Conservation (phyloP, 2,113 vertebrate genomes). For the Trogon surrucura region DNA sequence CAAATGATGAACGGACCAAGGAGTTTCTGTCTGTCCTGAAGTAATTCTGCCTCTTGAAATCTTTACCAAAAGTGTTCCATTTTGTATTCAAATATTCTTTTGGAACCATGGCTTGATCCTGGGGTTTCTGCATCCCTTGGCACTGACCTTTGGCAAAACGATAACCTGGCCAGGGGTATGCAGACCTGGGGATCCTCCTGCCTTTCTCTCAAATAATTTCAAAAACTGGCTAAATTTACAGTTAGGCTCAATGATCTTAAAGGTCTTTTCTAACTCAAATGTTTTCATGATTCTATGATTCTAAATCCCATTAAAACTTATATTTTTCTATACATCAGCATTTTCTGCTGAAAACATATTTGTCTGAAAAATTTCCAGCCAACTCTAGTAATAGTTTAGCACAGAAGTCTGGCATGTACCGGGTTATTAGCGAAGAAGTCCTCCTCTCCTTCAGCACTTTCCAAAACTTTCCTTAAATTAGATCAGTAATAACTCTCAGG, state of each 20-base stretch:
- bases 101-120: not conserved
- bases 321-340: not conserved
- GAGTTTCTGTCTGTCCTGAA: not conserved
- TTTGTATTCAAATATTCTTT: not conserved
- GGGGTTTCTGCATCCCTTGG: not conserved
- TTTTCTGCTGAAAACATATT: not conserved
- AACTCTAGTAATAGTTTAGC: not conserved
- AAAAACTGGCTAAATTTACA: not conserved
- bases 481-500: not conserved
- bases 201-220: not conserved
- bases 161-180: not conserved
- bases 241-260: not conserved
- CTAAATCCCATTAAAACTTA: not conserved
- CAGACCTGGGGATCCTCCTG: not conserved
- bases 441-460: not conserved
- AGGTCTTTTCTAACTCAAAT: not conserved
- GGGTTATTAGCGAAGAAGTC: not conserved
- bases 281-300: not conserved
- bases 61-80: not conserved
- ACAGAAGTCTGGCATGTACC: fast-evolving
- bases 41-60: not conserved
- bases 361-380: not conserved
- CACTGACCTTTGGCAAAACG: not conserved
- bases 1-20: not conserved
- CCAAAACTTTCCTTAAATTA: not conserved